Base-by-base conservation (phyloP, 2,797 vertebrate species). In the Anabacerthia variegaticeps region DNA sequence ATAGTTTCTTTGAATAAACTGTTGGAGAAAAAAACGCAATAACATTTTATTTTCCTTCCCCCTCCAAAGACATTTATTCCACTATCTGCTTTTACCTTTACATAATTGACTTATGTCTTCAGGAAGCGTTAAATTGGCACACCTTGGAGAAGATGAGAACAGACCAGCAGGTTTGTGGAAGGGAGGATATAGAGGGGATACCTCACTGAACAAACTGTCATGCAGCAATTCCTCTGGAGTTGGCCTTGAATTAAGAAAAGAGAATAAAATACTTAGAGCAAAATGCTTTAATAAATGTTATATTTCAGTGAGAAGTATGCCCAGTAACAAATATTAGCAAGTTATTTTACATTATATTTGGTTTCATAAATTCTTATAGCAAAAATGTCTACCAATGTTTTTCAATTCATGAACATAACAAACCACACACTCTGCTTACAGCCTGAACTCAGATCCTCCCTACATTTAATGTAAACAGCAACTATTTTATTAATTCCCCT, bases 61-160 rank as follows among this genome's bases (percentile, higher is more conserved):
- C 67, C 18, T 71, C 27, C 28, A 91, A 43, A 6, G 19, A 41
- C 8, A 71, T 83, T 88, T 58, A 81, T 54, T 62, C 87, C 63
- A 58, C 36, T 41, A 51, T 32, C 46, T 65, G 46, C 76, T 87
- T 89, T 97, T 98, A 99, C 99, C 99, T 99, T 99, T 98, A 96
- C 98, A 99, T 85, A 99, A 98, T 69, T 99, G 98, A 96, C 96
- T 98, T 98, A 99, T 99, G 98, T 99, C 99, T 32, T 99, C 99
- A 55, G 99, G 99, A 79, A 99, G 98, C 27, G 98, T 98, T 95
- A 99, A 97, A 95, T 98, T 97, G 93, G 99, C 99, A 97, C 99
- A 99, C 94, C 99, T 99, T 85, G 99, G 98, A 71, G 98, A 98
- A 46, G 99, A 98, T 8, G 99, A 99, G 96, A 99, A 99, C n/a